These are phyloP conservation scores for Chelmon rostratus DNA, from an alignment of 2,797 vertebrate genomes.

Conservation along the genomic window DNA sequence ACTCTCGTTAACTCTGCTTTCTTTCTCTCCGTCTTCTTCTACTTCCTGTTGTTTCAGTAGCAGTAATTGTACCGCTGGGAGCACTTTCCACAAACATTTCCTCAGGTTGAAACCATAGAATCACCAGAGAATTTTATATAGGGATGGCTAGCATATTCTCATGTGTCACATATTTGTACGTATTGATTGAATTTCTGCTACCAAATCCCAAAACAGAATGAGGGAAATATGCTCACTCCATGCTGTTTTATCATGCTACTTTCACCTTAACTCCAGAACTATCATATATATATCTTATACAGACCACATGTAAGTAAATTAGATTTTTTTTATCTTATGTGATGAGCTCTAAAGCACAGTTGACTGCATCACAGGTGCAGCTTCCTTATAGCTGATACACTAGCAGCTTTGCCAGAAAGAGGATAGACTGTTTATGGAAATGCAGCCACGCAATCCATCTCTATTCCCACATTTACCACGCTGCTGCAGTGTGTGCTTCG, in stretches of 20 bases:
- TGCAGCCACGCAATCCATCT: conserved; percentile 33
- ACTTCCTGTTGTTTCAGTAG: conserved; percentile 22
- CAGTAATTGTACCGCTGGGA: conserved; percentile 60
- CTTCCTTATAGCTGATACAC: conserved; percentile 8
- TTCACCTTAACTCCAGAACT: conserved; percentile 12
- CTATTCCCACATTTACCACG: conserved; percentile 16
- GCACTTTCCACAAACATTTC: conserved; percentile 25
- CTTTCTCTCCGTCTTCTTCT: neutral
- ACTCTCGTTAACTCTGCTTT: neutral
- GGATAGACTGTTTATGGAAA: conserved; percentile 45
- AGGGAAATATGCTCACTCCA: conserved; percentile 14
- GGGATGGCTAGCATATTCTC: neutral
- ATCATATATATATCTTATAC: no score
- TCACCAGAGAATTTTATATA: conserved; percentile 14
- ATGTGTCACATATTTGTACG: conserved; percentile 13
- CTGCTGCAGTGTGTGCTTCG: conserved; percentile 16
- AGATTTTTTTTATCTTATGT: neutral
- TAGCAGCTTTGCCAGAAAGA: conserved; percentile 23
- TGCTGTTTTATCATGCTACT: conserved; percentile 7
- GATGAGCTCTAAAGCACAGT: neutral
- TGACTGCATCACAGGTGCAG: conserved; percentile 24
- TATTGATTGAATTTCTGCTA: conserved; percentile 25
- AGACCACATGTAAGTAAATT: conserved; percentile 10
- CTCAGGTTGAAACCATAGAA: conserved; percentile 17
- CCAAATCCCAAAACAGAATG: conserved; percentile 16